Percentiles rank a stretch among this genome's conserved stretches.
phyloP scores from a whole-genome alignment of 1,140 invertebrate species.

The Drepana arcuata region DNA sequence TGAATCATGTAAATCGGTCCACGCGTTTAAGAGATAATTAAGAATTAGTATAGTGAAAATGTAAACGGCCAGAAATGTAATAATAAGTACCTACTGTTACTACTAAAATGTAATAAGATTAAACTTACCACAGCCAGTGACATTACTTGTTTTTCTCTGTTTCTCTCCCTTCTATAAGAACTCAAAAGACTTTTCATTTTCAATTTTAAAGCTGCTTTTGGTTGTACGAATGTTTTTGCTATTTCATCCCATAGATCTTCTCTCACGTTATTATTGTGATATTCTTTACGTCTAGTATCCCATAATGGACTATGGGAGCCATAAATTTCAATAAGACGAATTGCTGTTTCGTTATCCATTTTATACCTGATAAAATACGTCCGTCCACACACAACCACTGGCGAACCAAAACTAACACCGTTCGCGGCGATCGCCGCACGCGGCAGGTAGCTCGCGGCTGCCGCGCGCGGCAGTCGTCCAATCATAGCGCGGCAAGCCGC shows the following conservation, averaged over 20 bases:
- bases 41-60: conserved; percentile 2
- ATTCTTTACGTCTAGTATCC: conserved; percentile 6
- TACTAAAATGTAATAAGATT: conserved; percentile 2
- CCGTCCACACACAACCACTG: conserved; percentile 1
- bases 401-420: neutral
- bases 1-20: conserved; percentile 1
- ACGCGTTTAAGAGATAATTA: neutral
- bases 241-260: neutral
- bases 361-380: conserved; percentile 2
- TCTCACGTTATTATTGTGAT: conserved; percentile 6
- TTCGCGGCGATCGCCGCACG: too few relatives aligned
- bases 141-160: too few relatives aligned
- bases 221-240: neutral
- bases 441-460: neutral
- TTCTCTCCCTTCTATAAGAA: too few relatives aligned
- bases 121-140: too few relatives aligned
- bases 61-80: neutral
- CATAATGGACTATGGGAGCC: conserved; percentile 5
- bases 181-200: too few relatives aligned
- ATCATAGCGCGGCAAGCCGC: conserved; percentile 1
- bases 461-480: conserved; percentile 1
- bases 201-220: conserved; percentile 3
- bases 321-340: conserved; percentile 4
- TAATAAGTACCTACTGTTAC: conserved; percentile 2
- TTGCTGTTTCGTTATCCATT: conserved; percentile 3